phyloP scores from a whole-genome alignment of 2,888 invertebrate genomes.

The Xylota segnis region DNA sequence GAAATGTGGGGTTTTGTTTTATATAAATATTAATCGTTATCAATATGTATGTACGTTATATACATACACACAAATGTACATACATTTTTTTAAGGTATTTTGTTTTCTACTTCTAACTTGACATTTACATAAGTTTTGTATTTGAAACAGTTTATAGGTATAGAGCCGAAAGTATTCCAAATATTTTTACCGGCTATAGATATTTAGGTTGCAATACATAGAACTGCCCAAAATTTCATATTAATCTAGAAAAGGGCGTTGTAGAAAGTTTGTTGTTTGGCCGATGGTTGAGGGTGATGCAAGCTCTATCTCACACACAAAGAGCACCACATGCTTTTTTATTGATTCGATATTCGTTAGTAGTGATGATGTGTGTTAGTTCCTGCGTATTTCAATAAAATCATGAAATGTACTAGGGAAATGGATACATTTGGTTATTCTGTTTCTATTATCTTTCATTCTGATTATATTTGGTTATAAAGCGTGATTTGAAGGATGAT shows the following conservation, averaged over 20 bases:
- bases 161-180: too few species aligned
- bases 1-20: slow-evolving; percentile 41
- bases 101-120: too few species aligned
- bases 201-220: background rate
- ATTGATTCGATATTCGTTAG: slow-evolving; percentile 11
- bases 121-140: too few species aligned
- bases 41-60: background rate
- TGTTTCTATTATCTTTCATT: background rate
- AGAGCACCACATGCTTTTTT: slow-evolving; percentile 27
- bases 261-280: background rate
- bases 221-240: background rate
- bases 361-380: background rate
- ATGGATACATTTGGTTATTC: background rate
- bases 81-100: too few species aligned
- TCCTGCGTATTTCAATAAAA: background rate
- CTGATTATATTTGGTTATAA: too few species aligned
- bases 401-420: background rate
- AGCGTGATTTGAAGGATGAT: too few species aligned
- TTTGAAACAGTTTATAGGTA: too few species aligned
- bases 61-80: too few species aligned
- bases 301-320: slow-evolving; percentile 4
- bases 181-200: slow-evolving; percentile 17
- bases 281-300: background rate
- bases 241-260: slow-evolving; percentile 36
- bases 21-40: slow-evolving; percentile 51